phyloP scores from a whole-genome alignment of 2,888 invertebrate species.

The Orthosia gothica region DNA sequence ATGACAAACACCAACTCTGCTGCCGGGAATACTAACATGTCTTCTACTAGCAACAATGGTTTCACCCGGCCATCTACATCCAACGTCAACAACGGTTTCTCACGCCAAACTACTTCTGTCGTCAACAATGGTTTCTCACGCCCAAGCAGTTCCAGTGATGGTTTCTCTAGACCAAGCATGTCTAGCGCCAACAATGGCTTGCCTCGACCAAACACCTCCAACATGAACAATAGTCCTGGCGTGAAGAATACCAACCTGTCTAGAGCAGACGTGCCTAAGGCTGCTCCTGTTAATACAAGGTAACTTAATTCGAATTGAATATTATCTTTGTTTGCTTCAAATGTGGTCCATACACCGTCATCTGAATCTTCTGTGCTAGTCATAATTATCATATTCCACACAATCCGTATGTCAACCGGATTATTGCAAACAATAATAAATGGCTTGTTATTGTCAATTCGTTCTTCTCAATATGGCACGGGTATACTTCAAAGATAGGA shows the following conservation, averaged over 20 bases:
- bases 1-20: constrained; percentile 25
- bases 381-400: too few species aligned
- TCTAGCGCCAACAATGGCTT: constrained; percentile 45
- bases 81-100: constrained; percentile 37
- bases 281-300: constrained; percentile 37
- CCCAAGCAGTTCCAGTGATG: constrained; percentile 32
- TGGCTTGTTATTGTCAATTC: too few species aligned
- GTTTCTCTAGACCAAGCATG: constrained; percentile 12
- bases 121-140: constrained; percentile 30
- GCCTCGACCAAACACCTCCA: constrained; percentile 21
- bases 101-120: constrained; percentile 17
- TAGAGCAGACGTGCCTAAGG: constrained; percentile 18
- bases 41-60: constrained; percentile 56
- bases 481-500: too few species aligned
- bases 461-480: too few species aligned
- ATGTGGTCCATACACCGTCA: too few species aligned
- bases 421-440: too few species aligned
- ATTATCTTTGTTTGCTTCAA: not conserved
- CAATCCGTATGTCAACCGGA: too few species aligned
- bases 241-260: constrained; percentile 59
- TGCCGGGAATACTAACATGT: constrained; percentile 28
- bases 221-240: constrained; percentile 46
- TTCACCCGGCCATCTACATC: constrained; percentile 27
- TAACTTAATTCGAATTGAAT: constrained; percentile 5
- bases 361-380: too few species aligned